Conservation (phyloP, 2,888 invertebrate genomes). For the Vesta saturnalis region DNA sequence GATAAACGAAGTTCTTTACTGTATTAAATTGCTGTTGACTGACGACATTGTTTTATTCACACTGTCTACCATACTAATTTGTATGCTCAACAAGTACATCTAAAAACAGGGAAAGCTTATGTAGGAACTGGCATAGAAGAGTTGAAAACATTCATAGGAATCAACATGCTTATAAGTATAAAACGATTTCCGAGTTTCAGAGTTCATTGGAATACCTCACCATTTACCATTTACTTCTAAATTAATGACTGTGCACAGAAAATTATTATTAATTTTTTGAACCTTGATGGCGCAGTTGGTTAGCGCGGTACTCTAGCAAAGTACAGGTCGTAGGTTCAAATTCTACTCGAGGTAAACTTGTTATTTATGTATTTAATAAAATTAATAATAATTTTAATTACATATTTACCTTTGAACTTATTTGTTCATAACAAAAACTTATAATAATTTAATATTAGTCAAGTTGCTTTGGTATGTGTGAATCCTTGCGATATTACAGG, state of each 20-base stretch:
- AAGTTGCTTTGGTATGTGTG: too few species aligned
- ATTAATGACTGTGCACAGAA: slow-evolving; percentile 39
- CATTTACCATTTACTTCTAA: slow-evolving; percentile 36
- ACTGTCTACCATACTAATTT: slow-evolving; percentile 12
- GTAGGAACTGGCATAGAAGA: slow-evolving; percentile 3
- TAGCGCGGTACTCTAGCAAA: too few species aligned
- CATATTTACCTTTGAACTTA: too few species aligned
- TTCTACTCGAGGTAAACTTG: too few species aligned
- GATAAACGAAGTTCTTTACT: neutral
- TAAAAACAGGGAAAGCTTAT: slow-evolving; percentile 1
- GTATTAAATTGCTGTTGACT: neutral
- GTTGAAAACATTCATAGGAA: slow-evolving; percentile 14
- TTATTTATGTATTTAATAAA: too few species aligned
- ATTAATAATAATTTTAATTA: too few species aligned
- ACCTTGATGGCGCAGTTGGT: too few species aligned
- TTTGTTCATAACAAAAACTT: too few species aligned
- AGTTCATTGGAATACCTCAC: slow-evolving; percentile 39
- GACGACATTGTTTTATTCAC: neutral
- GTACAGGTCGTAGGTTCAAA: too few species aligned
- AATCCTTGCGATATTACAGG: too few species aligned
- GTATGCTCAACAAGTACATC: slow-evolving; percentile 8
- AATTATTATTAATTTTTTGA: too few species aligned
- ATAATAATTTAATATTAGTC: too few species aligned
- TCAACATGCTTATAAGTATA: slow-evolving; percentile 40
- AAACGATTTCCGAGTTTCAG: slow-evolving; percentile 41